A percentile compares a stretch with the other conserved stretches of the same genome.
Evolutionary conservation across 2,113 vertebrate species (phyloP).

Genomic region (Gasterosteus aculeatus): DNA sequence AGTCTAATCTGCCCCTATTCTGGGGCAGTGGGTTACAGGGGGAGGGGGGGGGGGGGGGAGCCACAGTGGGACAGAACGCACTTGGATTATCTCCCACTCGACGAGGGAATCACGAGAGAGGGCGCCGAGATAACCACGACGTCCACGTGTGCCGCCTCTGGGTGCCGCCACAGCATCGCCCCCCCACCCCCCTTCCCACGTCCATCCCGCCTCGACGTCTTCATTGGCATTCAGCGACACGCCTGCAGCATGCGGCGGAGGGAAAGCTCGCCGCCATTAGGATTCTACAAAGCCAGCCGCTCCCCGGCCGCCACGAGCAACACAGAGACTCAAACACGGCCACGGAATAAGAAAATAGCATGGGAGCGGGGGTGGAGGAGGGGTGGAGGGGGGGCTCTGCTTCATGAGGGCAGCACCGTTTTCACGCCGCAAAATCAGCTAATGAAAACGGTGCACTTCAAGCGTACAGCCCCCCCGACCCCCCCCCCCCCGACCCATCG

Average conservation of each 20-base stretch:
- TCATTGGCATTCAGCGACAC: constrained; percentile 77
- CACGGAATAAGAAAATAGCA: constrained; percentile 57
- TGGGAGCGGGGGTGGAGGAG: neutral
- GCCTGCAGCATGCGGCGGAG: constrained; percentile 53
- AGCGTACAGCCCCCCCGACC: constrained; percentile 4
- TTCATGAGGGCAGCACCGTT: constrained; percentile 16
- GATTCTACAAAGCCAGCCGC: constrained; percentile 76
- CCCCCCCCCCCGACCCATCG: neutral
- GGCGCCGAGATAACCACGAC: constrained; percentile 54
- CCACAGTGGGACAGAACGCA: constrained; percentile 39
- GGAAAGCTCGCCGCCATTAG: constrained; percentile 70
- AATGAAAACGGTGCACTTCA: constrained; percentile 34
- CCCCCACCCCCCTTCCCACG: constrained; percentile 37
- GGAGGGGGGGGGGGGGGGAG: constrained; percentile 8
- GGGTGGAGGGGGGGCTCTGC: constrained; percentile 12
- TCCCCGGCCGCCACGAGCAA: constrained; percentile 65
- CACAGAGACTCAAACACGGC: constrained; percentile 62
- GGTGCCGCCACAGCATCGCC: too few relatives aligned
- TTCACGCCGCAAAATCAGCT: constrained; percentile 18
- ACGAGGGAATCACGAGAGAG: constrained; percentile 30
- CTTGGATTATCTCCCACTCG: constrained; percentile 54
- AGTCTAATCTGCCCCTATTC: constrained; percentile 27
- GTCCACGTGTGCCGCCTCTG: neutral
- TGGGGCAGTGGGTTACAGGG: constrained; percentile 30
- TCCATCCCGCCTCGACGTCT: constrained; percentile 63